Percentiles rank a stretch among this genome's conserved stretches.
Conservation (phyloP, 2,113 vertebrate species). For the Gasterosteus aculeatus region DNA sequence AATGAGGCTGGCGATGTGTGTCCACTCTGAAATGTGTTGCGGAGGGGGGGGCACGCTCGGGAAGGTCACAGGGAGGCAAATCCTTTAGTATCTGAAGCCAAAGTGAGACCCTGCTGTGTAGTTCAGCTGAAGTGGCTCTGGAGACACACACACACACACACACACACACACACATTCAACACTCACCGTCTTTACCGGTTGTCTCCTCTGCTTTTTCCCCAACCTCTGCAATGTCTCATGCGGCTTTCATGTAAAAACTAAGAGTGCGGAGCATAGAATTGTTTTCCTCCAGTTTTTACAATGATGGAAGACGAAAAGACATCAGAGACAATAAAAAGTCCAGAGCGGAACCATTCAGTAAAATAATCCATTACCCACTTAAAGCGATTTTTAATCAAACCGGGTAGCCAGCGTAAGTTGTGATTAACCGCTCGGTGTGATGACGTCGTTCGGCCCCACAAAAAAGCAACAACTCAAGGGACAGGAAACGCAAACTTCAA, state of each 20-base stretch:
- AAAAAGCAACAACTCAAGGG: conserved; percentile 52
- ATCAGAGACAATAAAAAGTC: conserved; percentile 51
- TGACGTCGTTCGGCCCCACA: conserved; percentile 55
- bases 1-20: conserved; percentile 41
- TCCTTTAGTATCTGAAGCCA: conserved; percentile 49
- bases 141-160: not conserved
- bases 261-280: not conserved
- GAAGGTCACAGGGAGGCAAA: conserved; percentile 44
- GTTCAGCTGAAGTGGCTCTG: not conserved
- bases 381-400: conserved; percentile 36
- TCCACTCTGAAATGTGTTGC: conserved; percentile 21
- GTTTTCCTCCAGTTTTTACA: conserved; percentile 23
- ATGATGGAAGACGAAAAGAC: not conserved
- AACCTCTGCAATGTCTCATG: conserved; percentile 23
- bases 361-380: conserved; percentile 59
- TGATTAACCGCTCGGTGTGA: conserved; percentile 50
- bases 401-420: conserved; percentile 2
- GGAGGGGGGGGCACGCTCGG: not conserved
- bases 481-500: conserved; percentile 60
- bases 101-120: conserved; percentile 15
- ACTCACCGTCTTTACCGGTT: not conserved
- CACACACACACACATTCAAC: not conserved
- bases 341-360: conserved; percentile 28
- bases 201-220: not conserved
- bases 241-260: conserved; percentile 21